Evolutionary conservation across 2,113 vertebrate species (phyloP), one percentile per base, ranked within the genome.

Genomic region (Otocyon megalotis): DNA sequence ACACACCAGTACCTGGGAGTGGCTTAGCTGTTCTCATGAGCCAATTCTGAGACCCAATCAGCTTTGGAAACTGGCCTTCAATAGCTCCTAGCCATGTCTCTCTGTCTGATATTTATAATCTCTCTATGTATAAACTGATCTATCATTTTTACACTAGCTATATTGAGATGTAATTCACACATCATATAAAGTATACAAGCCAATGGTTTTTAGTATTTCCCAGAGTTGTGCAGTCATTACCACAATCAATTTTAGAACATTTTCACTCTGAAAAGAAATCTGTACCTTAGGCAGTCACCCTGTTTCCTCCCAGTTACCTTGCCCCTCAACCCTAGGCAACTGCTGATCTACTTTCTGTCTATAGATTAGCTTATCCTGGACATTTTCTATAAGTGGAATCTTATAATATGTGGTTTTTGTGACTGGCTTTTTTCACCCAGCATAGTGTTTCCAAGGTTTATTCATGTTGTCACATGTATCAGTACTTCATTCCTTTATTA

Each of bases 111-210:
- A 9, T 32, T n/a, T 56, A 9, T 72, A 30, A 12, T 71, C 37
- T 85, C 3, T 17, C 24, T 74, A 37, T 12, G 3, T 12, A 28
- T n/a, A 19, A 26, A 12, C 50, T 37, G n/a, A 4, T 82, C 63
- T 91, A 15, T 69, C 79, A 67, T 50, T 67, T 83, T 90, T 81
- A 1, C 69, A 26, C 50, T 86, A 54, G 37, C 16, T 69, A 0
- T 94, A 71, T 30, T 94, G 88, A 87, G 30, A 62, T 90, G 37
- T 65, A 81, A 85, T 85, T 74, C 35, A 72, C 9, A 89, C 22
- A 22, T 22, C 32, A 54, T 85, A 80, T 88, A 14, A 71, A 56
- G 13, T 76, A 24, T 79, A 65, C 54, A 88, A 87, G 67, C 60
- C 9, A 67, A 2, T 67, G 6, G 65, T 60, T 94, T 95, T 92